A percentile compares a stretch with the other conserved stretches of the same genome.
phyloP scores from a whole-genome alignment of 2,113 vertebrate genomes.

The Papio anubis region DNA sequence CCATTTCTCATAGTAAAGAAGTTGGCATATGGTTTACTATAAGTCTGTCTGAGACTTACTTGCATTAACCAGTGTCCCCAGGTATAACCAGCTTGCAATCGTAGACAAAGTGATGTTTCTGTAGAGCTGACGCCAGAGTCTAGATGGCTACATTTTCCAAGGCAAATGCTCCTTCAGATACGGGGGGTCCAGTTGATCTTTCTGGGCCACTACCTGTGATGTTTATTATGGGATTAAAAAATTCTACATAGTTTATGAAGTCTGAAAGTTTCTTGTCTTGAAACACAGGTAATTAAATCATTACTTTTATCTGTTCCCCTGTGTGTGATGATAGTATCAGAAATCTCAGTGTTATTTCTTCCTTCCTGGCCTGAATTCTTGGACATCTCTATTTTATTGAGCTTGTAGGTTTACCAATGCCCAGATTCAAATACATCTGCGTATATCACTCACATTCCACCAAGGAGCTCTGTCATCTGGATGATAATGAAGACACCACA shows the following conservation, averaged over 20 bases:
- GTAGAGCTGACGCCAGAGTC: neutral
- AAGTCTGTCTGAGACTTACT: neutral
- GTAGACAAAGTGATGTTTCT: neutral
- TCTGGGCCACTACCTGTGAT: neutral
- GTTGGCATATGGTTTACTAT: neutral
- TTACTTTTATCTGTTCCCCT: neutral
- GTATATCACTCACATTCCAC: neutral
- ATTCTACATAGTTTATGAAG: neutral
- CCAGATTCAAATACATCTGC: neutral
- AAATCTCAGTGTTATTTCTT: neutral
- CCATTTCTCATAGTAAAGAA: neutral
- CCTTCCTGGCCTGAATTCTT: neutral
- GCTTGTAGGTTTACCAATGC: neutral
- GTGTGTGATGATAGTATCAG: neutral
- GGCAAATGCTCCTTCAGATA: neutral
- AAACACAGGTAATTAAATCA: neutral
- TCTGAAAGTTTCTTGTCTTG: neutral
- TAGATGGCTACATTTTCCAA: neutral
- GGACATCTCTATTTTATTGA: neutral
- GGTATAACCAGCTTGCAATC: neutral
- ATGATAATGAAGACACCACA: neutral
- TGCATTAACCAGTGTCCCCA: neutral
- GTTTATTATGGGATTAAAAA: neutral
- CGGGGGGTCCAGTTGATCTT: neutral
- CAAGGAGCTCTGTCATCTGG: neutral